These are phyloP conservation scores for Leiothrix lutea DNA, from an alignment of 2,113 vertebrate species.

Conservation along the genomic window DNA sequence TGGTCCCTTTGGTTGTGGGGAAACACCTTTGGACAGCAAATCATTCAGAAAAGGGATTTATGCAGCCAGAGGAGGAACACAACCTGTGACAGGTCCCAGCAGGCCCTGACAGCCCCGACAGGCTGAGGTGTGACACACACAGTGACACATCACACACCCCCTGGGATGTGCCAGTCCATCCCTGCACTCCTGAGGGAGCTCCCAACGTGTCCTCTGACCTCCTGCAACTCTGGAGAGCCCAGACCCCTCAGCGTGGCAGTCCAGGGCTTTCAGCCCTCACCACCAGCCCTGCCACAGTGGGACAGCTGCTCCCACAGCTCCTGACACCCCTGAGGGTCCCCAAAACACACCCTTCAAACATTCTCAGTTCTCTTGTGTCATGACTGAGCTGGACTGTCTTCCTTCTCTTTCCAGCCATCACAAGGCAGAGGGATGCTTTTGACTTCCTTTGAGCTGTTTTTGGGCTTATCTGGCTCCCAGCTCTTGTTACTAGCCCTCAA, in stretches of 20 bases:
- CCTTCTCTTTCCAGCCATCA: not conserved
- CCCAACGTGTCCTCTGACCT: accelerated
- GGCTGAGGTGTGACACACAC: not conserved
- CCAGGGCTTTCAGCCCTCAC: not conserved
- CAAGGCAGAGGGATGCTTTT: not conserved
- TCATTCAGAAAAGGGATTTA: not conserved
- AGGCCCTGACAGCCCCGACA: too few relatives aligned
- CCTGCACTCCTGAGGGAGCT: not conserved
- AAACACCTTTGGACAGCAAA: accelerated
- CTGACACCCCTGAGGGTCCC: not conserved
- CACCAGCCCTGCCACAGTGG: not conserved
- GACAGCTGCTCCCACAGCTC: not conserved
- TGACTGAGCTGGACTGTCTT: not conserved
- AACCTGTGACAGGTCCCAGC: accelerated
- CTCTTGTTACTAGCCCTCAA: not conserved
- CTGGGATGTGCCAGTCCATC: not conserved
- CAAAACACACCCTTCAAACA: not conserved
- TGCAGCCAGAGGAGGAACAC: not conserved
- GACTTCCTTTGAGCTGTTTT: not conserved
- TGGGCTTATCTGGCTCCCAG: not conserved
- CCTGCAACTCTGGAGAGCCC: accelerated
- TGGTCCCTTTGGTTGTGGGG: not conserved
- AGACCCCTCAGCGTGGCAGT: accelerated
- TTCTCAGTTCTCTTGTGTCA: not conserved
- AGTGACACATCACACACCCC: not conserved